phyloP scores from a whole-genome alignment of 2,113 vertebrate genomes.

The Pachypanchax playfairii region DNA sequence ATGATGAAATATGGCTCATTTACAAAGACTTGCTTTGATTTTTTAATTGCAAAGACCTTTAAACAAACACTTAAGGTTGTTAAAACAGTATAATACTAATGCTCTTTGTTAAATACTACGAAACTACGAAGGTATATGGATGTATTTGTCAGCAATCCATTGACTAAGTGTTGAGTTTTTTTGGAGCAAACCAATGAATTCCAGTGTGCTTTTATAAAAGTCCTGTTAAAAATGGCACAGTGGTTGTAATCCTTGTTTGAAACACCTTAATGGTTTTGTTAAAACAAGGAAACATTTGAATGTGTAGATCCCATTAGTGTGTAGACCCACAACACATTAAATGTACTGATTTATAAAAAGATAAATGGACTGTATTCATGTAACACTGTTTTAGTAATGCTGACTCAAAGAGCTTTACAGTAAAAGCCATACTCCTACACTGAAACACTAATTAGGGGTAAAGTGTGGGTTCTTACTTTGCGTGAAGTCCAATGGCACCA shows the following conservation, averaged over 20 bases:
- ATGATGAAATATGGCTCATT: neutral
- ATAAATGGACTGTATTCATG: neutral
- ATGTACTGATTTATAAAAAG: neutral
- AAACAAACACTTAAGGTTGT: neutral
- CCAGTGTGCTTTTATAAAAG: neutral
- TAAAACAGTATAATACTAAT: neutral
- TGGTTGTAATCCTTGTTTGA: neutral
- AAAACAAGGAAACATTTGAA: neutral
- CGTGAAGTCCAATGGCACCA: neutral
- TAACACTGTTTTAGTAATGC: neutral
- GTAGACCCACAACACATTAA: neutral
- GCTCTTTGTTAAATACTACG: neutral
- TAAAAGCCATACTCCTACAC: neutral
- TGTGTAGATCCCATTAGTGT: neutral
- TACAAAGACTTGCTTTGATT: neutral
- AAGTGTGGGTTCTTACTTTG: neutral
- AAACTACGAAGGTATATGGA: neutral
- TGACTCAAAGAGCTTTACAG: neutral
- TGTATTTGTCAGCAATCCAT: neutral
- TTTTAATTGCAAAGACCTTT: neutral
- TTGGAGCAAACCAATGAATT: neutral
- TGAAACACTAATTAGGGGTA: neutral
- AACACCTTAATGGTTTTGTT: neutral
- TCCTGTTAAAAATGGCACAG: neutral
- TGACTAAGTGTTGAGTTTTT: neutral